Base-by-base conservation (phyloP, 2,113 vertebrate genomes). In the Megaleporinus macrocephalus region DNA sequence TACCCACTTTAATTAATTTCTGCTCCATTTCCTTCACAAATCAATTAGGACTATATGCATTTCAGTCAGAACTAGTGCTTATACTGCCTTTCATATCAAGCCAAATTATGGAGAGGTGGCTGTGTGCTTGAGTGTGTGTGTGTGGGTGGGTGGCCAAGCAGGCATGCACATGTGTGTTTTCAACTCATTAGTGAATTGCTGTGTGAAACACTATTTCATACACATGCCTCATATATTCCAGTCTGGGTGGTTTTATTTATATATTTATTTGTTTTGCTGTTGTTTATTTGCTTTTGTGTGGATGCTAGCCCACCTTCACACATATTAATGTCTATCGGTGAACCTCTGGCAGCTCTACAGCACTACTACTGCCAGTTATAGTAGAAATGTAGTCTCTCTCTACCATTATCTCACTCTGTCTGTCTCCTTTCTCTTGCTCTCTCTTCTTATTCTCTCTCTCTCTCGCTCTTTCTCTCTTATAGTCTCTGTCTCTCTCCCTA, bases 1-100 rank as follows among this genome's bases (percentile, higher is more conserved):
- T 70, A 18, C 57, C 36, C 47, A 59, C 41, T 57, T 75, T 69
- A 75, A 78, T 79, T 79, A 41, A 79, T 78, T 78, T 78, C 72
- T 83, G 70, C 78, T 80, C 41, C 78, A 81, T 80, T 83, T 83
- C 81, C 76, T 55, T 61, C 20, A 57, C 53, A 78, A 84, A 80
- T 82, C 69, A 80, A 85, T 85, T 82, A 83, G 78, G 55, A 62
- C 78, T 27, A 78, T 63, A 41, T 79, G 83, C 59, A 79, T 76
- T 82, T 69, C 78, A 77, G 24, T 30, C 62, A 0, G 16, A 80
- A 49, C 59, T 66, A 13, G 49, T 79, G 77, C 47, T 80, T 86
- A 49, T 57, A 75, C 77, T 81, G 30, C 41, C 55, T 44, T 66
- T 79, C 10, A 66, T 86, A 73, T 83, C 49, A 83, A 77, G 62